Evolutionary conservation across 2,113 vertebrate genomes (phyloP).

Genomic region (Cnemophilus loriae): DNA sequence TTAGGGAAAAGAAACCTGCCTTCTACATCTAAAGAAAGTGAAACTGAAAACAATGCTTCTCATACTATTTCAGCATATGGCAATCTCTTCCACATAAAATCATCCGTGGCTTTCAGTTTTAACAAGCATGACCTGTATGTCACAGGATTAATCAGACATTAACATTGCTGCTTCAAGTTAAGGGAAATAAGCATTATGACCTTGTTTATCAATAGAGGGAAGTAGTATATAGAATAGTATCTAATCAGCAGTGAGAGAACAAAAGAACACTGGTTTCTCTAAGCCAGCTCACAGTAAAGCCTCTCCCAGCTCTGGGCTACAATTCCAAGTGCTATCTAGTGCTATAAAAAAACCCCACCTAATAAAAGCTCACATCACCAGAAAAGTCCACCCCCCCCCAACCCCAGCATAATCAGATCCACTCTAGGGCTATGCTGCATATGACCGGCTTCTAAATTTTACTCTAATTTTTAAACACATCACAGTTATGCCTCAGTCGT

Average conservation of each 20-base stretch:
- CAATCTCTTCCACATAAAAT: conserved; percentile 19
- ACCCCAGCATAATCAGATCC: neutral
- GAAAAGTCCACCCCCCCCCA: neutral
- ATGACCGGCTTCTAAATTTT: neutral
- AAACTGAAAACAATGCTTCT: conserved; percentile 4
- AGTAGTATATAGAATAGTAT: neutral
- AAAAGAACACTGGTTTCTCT: neutral
- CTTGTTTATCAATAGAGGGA: conserved; percentile 17
- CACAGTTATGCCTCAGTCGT: neutral
- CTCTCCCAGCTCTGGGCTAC: neutral
- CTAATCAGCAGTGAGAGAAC: neutral
- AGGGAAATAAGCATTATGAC: neutral
- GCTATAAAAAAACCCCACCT: neutral
- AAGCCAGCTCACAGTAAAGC: neutral
- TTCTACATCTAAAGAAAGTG: neutral
- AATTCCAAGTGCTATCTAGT: neutral
- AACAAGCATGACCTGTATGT: conserved; percentile 18
- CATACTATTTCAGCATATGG: neutral
- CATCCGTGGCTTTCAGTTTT: conserved; percentile 23
- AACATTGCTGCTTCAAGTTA: conserved; percentile 13
- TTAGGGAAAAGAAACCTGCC: neutral
- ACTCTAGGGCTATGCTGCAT: neutral
- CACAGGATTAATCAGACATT: conserved; percentile 54
- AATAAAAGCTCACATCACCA: neutral
- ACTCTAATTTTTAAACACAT: neutral